Percentiles rank a stretch among this genome's conserved stretches.
phyloP scores from a whole-genome alignment of 2,113 vertebrate genomes.

The Hoplias malabaricus region DNA sequence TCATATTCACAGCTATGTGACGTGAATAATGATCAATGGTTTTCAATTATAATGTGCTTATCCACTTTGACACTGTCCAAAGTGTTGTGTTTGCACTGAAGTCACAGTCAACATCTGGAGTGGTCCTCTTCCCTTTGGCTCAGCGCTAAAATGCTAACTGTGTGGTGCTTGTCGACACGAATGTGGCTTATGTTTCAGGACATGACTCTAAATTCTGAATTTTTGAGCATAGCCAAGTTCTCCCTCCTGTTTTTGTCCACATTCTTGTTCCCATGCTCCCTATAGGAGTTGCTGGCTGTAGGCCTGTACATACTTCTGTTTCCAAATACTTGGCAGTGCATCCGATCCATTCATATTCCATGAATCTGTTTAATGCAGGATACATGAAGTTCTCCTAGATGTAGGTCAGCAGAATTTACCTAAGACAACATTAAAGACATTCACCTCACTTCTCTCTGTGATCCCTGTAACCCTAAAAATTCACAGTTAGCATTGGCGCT shows the following conservation, averaged over 20 bases:
- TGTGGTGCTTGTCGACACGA: background rate
- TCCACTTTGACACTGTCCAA: background rate
- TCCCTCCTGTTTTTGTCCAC: background rate
- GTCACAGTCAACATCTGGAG: background rate
- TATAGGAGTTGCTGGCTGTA: background rate
- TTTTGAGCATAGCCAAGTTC: background rate
- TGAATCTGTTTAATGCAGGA: background rate
- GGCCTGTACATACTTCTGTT: background rate
- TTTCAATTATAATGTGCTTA: background rate
- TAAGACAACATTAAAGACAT: background rate
- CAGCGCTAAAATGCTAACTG: background rate
- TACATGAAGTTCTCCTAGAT: background rate
- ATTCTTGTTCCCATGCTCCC: background rate
- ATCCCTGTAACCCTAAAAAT: background rate
- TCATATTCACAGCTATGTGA: background rate
- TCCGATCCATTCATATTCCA: background rate
- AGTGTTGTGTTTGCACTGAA: background rate
- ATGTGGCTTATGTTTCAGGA: background rate
- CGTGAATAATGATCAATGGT: too few relatives aligned
- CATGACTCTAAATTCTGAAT: background rate
- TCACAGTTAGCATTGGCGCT: background rate
- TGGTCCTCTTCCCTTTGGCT: background rate
- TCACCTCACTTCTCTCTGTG: background rate
- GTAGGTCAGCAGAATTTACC: background rate
- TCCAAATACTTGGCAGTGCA: background rate